Evolutionary conservation across 1,140 invertebrate genomes (phyloP), one percentile per base, ranked within the genome.

Genomic region (Drosophila tropicalis): DNA sequence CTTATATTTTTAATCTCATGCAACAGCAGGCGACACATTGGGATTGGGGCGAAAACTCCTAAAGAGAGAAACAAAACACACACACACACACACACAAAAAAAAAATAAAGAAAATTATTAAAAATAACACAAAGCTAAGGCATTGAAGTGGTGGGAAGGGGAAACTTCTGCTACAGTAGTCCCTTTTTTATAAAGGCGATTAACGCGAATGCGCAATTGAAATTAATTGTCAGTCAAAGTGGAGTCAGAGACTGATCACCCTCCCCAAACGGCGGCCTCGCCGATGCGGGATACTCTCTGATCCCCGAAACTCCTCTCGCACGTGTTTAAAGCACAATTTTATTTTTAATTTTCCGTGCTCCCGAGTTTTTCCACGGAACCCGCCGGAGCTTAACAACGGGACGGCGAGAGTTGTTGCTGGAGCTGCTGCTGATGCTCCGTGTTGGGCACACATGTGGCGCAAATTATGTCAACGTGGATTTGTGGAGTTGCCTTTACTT

Each of bases 221-320:
- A 89, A 89, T 89, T 89, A 89, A 89, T 89, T 89, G 77, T 89
- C 84, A 87, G 85, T 89, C 84, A 84, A 84, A 89, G 76, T 78
- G 83, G 19, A 47, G 34, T 44, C 60, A 44, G 39, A 55, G 67
- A 22, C 17, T 19, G 44, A 51, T 47, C 44, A 17, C 44, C 44
- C 15, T 47, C 7, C 44, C 2, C 15, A 15, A 7, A 55, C 44
- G n/a, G 41, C 17, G 34, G 6, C 32, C 4, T 10, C 29, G 40
- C 60, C 55, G 9, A 65, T 68, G 65, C 57, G 55, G 62, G 19
- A 60, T 56, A 10, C 7, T 36, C 9, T 10, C 5, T 57, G 65
- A 36, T 61, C 57, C 41, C 47, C n/a, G 17, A 58, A 36, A 34
- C 54, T 65, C 25, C 36, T 12, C 47, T 54, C 80, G 77, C 80